Conservation (phyloP, 2,113 vertebrate genomes). For the Tragelaphus buxtoni region DNA sequence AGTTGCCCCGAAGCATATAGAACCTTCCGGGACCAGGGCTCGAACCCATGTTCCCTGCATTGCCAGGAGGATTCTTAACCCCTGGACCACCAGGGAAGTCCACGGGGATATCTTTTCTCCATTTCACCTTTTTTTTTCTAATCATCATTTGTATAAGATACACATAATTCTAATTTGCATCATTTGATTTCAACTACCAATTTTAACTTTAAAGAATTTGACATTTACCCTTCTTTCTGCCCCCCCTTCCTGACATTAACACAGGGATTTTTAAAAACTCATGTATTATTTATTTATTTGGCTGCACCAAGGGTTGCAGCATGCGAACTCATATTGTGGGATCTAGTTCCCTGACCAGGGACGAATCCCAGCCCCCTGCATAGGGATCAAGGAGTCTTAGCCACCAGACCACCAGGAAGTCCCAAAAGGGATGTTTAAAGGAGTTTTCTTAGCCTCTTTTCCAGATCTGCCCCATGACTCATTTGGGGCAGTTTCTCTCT, state of each 20-base stretch:
- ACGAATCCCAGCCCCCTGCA: background rate
- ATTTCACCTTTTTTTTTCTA: background rate
- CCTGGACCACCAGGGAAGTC: background rate
- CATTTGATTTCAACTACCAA: background rate
- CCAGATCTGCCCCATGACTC: background rate
- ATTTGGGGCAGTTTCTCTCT: background rate
- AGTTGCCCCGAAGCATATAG: background rate
- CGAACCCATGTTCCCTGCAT: background rate
- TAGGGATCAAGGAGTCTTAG: background rate
- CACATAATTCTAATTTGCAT: background rate
- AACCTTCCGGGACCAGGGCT: background rate
- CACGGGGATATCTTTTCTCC: background rate
- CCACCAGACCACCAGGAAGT: background rate
- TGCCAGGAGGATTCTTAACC: background rate
- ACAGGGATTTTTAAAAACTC: background rate
- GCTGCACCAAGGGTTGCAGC: background rate
- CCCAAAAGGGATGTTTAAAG: background rate
- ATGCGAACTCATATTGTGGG: background rate
- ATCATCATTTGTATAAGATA: background rate
- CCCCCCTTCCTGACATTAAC: background rate
- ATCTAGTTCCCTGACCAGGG: background rate
- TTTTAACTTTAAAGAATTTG: background rate
- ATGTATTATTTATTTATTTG: background rate
- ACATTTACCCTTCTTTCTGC: background rate
- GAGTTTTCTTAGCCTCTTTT: background rate